These are phyloP conservation scores for Platyrinchus mystaceus DNA, from an alignment of 2,797 vertebrate genomes.

Conservation along the genomic window DNA sequence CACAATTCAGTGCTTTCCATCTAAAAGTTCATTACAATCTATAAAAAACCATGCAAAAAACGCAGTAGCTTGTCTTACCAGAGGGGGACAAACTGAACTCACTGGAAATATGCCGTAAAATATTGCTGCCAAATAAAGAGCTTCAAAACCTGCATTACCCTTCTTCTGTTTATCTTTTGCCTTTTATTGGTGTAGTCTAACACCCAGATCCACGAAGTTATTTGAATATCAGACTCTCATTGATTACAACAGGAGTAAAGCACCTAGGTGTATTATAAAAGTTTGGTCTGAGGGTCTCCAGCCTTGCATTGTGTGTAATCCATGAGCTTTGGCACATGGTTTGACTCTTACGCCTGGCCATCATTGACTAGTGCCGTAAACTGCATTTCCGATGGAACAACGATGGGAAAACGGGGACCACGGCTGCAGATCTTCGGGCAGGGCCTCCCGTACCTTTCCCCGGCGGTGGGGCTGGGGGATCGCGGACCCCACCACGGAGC, in stretches of 20 bases:
- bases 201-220: too few species aligned
- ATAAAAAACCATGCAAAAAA: background rate
- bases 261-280: accelerated
- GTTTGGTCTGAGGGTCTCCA: background rate
- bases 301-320: accelerated
- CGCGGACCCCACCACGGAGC: accelerated
- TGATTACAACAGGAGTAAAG: background rate
- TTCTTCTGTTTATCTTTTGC: background rate
- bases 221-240: background rate
- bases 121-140: background rate
- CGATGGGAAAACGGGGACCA: accelerated
- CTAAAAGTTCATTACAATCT: background rate
- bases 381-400: accelerated
- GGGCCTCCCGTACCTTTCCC: background rate
- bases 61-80: background rate
- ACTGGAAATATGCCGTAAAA: background rate
- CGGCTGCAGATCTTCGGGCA: accelerated
- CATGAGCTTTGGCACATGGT: accelerated
- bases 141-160: background rate
- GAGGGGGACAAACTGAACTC: background rate
- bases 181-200: background rate
- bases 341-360: background rate
- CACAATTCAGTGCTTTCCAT: background rate
- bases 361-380: accelerated
- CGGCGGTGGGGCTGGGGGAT: background rate